Evolutionary conservation across 2,113 vertebrate genomes (phyloP).

Genomic region (Uria aalge): DNA sequence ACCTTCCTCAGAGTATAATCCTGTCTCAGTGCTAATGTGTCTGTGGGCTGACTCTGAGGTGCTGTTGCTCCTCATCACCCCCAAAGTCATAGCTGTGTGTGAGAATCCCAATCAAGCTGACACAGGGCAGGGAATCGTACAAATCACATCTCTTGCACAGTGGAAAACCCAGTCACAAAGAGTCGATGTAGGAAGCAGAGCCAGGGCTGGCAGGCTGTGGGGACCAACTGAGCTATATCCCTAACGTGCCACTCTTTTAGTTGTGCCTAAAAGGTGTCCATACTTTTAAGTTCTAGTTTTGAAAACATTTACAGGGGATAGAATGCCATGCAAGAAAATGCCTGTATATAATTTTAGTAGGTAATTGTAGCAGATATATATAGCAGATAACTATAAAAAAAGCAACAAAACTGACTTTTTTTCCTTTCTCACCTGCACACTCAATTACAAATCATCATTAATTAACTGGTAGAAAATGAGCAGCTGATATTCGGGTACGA

Average conservation of each 20-base stretch:
- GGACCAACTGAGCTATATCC: background rate
- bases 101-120: background rate
- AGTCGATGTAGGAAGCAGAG: background rate
- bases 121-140: accelerated
- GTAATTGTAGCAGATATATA: background rate
- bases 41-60: background rate
- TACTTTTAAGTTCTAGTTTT: background rate
- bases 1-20: background rate
- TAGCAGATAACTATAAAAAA: background rate
- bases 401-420: background rate
- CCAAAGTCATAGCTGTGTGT: background rate
- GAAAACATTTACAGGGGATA: background rate
- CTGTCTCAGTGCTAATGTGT: background rate
- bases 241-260: background rate
- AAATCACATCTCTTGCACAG: background rate
- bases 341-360: background rate
- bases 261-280: background rate
- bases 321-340: background rate
- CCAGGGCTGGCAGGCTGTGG: background rate
- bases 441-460: background rate
- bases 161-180: background rate
- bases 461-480: background rate
- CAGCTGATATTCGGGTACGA: background rate
- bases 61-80: background rate
- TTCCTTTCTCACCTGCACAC: background rate